These are phyloP conservation scores for Lysandra bellargus DNA, from an alignment of 2,888 invertebrate species.

Conservation along the genomic window DNA sequence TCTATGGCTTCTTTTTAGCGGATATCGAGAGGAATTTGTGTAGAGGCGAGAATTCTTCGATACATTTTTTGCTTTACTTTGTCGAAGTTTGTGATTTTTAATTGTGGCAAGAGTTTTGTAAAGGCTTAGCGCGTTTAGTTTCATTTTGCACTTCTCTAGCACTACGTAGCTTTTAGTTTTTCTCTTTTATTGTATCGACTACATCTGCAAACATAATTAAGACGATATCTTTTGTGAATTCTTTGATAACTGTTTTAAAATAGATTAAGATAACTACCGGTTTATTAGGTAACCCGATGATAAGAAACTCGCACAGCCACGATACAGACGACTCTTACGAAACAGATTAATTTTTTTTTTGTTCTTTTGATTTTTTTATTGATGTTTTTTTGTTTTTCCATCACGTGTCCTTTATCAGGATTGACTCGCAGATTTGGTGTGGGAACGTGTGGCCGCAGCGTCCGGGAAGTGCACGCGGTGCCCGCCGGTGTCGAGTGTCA, in stretches of 20 bases:
- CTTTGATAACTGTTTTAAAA: too few relatives aligned
- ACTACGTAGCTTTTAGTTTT: background rate
- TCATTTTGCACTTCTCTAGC: background rate
- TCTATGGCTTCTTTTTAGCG: slow-evolving; percentile 42
- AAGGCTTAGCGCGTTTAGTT: too few relatives aligned
- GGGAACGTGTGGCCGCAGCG: slow-evolving; percentile 54
- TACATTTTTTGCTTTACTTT: slow-evolving; percentile 18
- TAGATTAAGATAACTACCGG: too few relatives aligned
- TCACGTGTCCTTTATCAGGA: background rate
- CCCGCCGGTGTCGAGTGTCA: slow-evolving; percentile 65
- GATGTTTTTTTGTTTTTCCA: background rate
- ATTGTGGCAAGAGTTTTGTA: background rate
- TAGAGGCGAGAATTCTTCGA: slow-evolving; percentile 24
- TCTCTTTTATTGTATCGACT: too few relatives aligned
- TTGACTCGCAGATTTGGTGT: slow-evolving; percentile 37
- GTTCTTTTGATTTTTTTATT: too few relatives aligned
- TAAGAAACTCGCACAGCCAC: too few relatives aligned
- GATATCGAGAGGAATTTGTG: slow-evolving; percentile 34
- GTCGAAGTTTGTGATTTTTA: background rate
- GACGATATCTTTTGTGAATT: too few relatives aligned
- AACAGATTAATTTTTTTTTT: too few relatives aligned
- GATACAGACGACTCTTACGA: too few relatives aligned
- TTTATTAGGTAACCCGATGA: too few relatives aligned
- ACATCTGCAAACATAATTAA: too few relatives aligned
- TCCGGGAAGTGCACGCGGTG: slow-evolving; percentile 71